Percentiles rank a stretch among this genome's conserved stretches.
phyloP scores from a whole-genome alignment of 2,888 invertebrate species.

The Pogonocherus hispidulus region DNA sequence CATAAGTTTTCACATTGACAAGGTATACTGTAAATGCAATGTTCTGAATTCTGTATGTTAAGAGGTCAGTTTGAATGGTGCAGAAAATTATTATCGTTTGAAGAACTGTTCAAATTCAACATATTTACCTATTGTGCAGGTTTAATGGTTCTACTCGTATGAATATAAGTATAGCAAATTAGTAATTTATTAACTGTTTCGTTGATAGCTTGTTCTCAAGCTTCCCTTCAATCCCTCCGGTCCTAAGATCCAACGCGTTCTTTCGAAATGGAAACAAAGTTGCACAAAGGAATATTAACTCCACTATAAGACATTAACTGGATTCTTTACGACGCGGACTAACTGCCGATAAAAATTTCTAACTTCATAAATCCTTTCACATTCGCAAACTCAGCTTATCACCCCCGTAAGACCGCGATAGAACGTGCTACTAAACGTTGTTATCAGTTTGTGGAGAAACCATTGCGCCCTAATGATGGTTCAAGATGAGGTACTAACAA shows the following conservation, averaged over 20 bases:
- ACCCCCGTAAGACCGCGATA: not conserved
- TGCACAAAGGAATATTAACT: not conserved
- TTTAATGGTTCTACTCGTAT: no score
- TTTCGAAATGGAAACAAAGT: not conserved
- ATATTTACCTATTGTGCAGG: no score
- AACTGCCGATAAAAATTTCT: not conserved
- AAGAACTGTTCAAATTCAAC: no score
- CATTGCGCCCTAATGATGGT: constrained; percentile 12
- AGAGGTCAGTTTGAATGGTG: no score
- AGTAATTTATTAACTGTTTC: no score
- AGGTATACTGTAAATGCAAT: no score
- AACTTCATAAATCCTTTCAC: constrained; percentile 1
- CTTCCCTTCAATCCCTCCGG: no score
- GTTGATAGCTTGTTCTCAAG: no score
- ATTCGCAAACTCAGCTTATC: constrained; percentile 1
- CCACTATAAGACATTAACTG: not conserved
- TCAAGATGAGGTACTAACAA: constrained; percentile 5
- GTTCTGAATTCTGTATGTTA: no score
- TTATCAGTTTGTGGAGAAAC: constrained; percentile 9
- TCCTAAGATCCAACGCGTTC: not conserved
- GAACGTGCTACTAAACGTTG: constrained; percentile 1
- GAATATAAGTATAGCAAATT: no score
- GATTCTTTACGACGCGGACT: not conserved
- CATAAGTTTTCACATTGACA: no score
- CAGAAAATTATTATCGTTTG: no score